Conservation (phyloP, 2,797 vertebrate genomes). For the Xenops minutus region DNA sequence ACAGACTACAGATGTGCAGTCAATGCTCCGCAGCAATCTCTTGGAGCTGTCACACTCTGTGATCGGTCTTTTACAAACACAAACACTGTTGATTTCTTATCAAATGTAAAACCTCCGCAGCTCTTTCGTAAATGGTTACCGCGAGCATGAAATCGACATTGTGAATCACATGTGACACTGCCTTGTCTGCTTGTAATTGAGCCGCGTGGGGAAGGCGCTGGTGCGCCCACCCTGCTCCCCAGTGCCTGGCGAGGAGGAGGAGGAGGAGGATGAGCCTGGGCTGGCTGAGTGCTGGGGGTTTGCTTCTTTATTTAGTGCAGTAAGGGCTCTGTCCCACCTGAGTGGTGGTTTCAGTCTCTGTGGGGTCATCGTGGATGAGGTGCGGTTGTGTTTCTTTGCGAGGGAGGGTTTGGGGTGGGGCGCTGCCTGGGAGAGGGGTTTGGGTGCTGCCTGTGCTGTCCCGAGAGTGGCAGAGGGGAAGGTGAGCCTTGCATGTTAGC, state of each 20-base stretch:
- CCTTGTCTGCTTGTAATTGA: slow-evolving; percentile 96
- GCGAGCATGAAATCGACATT: slow-evolving; percentile 99
- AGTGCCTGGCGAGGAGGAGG: neutral
- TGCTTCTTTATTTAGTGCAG: neutral
- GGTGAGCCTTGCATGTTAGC: neutral
- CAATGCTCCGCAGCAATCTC: slow-evolving; percentile 84
- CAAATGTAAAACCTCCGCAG: slow-evolving; percentile 94
- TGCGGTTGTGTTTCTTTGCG: neutral
- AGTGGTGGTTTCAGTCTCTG: slow-evolving; percentile 5
- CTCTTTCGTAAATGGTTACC: slow-evolving; percentile 94
- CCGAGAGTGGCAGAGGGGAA: neutral
- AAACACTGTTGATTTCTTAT: slow-evolving; percentile 95
- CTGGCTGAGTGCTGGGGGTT: neutral
- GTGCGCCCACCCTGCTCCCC: rapidly evolving
- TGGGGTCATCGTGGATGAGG: neutral
- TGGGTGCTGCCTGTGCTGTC: neutral
- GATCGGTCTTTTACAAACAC: slow-evolving; percentile 90
- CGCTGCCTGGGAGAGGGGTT: neutral
- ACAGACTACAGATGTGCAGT: slow-evolving; percentile 87
- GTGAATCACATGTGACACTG: slow-evolving; percentile 98
- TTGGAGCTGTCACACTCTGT: slow-evolving; percentile 94
- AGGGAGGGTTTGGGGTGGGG: neutral
- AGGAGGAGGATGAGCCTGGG: neutral
- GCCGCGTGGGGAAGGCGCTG: slow-evolving; percentile 75
- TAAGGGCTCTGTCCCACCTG: neutral